phyloP scores from a whole-genome alignment of 2,797 vertebrate species.

The Cercopithecus mitis region DNA sequence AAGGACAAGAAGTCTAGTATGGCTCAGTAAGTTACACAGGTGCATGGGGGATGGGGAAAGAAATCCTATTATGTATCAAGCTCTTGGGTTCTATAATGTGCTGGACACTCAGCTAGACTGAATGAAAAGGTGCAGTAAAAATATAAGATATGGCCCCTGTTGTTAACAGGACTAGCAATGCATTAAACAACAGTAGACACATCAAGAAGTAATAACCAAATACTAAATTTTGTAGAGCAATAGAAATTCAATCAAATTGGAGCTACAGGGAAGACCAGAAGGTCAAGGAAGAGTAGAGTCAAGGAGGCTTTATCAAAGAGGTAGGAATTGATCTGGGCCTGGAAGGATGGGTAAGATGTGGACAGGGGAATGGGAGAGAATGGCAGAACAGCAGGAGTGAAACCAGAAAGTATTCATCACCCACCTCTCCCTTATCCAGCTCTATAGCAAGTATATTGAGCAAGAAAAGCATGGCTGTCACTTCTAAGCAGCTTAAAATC shows the following conservation, averaged over 20 bases:
- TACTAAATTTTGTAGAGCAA: background rate
- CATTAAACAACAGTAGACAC: background rate
- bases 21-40: background rate
- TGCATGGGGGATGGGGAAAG: background rate
- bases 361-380: background rate
- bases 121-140: background rate
- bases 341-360: background rate
- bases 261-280: background rate
- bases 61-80: background rate
- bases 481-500: background rate
- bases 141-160: background rate
- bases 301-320: background rate
- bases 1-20: background rate
- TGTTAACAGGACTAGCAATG: background rate
- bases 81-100: background rate
- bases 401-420: no score
- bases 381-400: background rate
- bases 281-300: background rate
- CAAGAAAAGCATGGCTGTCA: background rate
- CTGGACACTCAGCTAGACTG: background rate
- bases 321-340: background rate
- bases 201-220: background rate
- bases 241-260: background rate
- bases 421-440: background rate
- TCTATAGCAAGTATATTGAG: background rate